phyloP scores from a whole-genome alignment of 2,113 vertebrate species.

The Chaenocephalus aceratus region DNA sequence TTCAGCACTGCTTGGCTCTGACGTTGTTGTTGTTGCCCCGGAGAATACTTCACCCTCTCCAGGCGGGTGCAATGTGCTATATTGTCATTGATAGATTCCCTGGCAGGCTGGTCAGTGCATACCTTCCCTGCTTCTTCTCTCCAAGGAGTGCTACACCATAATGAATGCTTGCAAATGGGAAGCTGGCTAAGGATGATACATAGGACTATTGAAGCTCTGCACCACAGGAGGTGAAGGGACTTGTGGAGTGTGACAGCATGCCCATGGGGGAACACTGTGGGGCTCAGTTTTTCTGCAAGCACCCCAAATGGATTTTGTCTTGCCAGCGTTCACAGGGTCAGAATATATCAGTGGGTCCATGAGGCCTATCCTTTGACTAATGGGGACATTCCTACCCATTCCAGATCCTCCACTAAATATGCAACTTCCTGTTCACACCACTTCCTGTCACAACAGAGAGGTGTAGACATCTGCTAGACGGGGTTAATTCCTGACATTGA shows the following conservation, averaged over 20 bases:
- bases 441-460: conserved; percentile 69
- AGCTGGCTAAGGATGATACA: conserved; percentile 69
- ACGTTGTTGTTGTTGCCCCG: conserved; percentile 52
- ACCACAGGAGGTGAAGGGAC: conserved; percentile 64
- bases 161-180: conserved; percentile 64
- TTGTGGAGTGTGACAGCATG: conserved; percentile 72
- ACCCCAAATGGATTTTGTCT: conserved; percentile 56
- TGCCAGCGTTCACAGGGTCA: conserved; percentile 45
- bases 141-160: conserved; percentile 56
- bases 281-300: conserved; percentile 52
- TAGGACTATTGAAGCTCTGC: conserved; percentile 66
- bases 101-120: conserved; percentile 65
- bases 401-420: conserved; percentile 53
- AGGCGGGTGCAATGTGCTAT: conserved; percentile 54
- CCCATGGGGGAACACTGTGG: conserved; percentile 53
- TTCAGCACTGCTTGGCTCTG: conserved; percentile 41
- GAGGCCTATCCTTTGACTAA: conserved; percentile 43
- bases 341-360: conserved; percentile 43
- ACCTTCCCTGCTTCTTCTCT: conserved; percentile 59
- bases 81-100: conserved; percentile 76
- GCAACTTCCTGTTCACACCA: conserved; percentile 61
- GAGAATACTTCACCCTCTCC: conserved; percentile 59
- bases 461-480: conserved; percentile 47
- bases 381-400: conserved; percentile 38
- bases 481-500: conserved; percentile 76